Base-by-base conservation (phyloP, 2,797 vertebrate species). In the Carapus acus region DNA sequence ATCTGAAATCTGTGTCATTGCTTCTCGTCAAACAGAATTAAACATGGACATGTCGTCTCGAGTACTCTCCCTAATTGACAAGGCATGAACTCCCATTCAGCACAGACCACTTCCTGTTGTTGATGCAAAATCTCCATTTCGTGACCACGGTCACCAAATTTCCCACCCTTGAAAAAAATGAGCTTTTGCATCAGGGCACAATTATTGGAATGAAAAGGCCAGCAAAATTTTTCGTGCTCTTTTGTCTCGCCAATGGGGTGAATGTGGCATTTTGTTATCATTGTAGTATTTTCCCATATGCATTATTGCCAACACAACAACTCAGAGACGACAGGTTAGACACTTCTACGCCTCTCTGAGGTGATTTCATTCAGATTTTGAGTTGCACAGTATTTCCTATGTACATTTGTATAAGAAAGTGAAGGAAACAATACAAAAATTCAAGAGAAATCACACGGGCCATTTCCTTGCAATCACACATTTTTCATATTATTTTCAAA, bases 101-200 rank as follows among this genome's bases (percentile, higher is more conserved):
- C 37, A 67, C 50, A 49, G 11, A 24, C 56, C 8, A 38, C 65
- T 76, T 82, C 74, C 76, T 85, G 78, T 83, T 82, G 55, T 80
- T 66, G 67, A 61, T 73, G 51, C 50, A 41, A 54, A 65, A 77
- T 71, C 67, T 58, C 51, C 15, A 17, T 50, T 74, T 80, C 53
- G 52, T 11, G 40, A 49, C 46, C 18, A 62, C 77, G 78, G 71
- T 78, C 70, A 59, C 41, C 37, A 13, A 12, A 42, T 65, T 64
- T 66, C 58, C 47, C 54, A 22, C 20, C 43, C 60, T 42, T 40
- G 46, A 61, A 51, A n/a, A n/a, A 58, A 18, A 8, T 19, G 18
- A 15, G 15, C 43, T 6, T 61, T 37, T 46, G 65, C 49, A 51
- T 59, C 42, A 2, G 37, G 31, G 53, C 55, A 21, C 39, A 49